Percentiles rank a stretch among this genome's conserved stretches.
Conservation (phyloP, 1,140 invertebrate species). For the Lordiphosa clarofinis region DNA sequence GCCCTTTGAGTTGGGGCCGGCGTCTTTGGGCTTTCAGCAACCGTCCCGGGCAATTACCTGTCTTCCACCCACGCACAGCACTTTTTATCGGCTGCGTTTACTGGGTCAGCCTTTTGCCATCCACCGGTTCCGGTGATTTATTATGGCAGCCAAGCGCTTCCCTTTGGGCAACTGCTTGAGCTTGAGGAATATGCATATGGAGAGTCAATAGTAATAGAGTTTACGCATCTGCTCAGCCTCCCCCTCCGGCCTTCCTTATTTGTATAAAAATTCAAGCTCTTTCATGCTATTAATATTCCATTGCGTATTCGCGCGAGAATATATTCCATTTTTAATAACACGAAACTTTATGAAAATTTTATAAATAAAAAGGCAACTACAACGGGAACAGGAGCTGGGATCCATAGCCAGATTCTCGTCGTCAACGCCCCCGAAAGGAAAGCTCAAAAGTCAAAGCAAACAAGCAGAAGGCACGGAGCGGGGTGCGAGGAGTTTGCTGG, state of each 20-base stretch:
- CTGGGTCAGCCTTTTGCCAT: slow-evolving; percentile 51
- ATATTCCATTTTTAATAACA: slow-evolving; percentile 74
- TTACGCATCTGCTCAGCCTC: background rate
- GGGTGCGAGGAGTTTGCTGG: background rate
- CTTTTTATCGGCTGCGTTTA: slow-evolving; percentile 47
- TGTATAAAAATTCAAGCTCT: slow-evolving; percentile 56
- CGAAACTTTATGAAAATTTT: slow-evolving; percentile 70
- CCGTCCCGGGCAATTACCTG: slow-evolving; percentile 66
- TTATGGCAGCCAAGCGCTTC: slow-evolving; percentile 18
- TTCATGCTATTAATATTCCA: slow-evolving; percentile 67
- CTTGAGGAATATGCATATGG: slow-evolving; percentile 1
- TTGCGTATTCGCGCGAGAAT: slow-evolving; percentile 65
- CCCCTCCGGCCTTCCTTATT: slow-evolving; percentile 1
- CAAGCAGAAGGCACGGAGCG: slow-evolving; percentile 27
- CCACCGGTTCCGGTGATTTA: slow-evolving; percentile 38
- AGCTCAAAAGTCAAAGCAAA: slow-evolving; percentile 61
- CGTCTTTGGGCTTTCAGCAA: slow-evolving; percentile 62
- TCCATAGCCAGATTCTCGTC: slow-evolving; percentile 8
- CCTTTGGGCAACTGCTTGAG: background rate
- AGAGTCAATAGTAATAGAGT: slow-evolving; percentile 9
- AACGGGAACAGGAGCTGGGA: slow-evolving; percentile 10
- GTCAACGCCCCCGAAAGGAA: slow-evolving; percentile 19
- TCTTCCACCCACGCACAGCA: slow-evolving; percentile 38
- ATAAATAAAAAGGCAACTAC: slow-evolving; percentile 51
- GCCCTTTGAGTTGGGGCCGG: slow-evolving; percentile 51